Base-by-base conservation (phyloP, 2,797 vertebrate genomes). In the Toxotes lorentzi region DNA sequence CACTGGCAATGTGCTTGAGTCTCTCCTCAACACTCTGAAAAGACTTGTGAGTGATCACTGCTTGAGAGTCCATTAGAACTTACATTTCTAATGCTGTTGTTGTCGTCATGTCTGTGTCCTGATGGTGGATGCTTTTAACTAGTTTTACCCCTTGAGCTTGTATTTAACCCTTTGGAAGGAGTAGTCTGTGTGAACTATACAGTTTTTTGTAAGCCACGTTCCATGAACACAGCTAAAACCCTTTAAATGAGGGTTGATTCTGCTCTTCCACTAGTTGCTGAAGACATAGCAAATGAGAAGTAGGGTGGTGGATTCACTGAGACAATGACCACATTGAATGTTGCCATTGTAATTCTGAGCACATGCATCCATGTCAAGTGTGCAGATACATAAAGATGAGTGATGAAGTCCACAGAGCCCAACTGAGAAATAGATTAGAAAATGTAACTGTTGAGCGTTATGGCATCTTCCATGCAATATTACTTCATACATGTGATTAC, bases 271-370 rank as follows among this genome's bases (percentile, higher is more conserved):
- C 13, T 40, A 24, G 41, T 56, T 64, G 34, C 64, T 54, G 19
- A 69, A 47, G 48, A 41, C 10, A 14, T 60, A 30, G n/a, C 27
- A 13, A 45, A 48, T 34, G 47, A 50, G 11, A 6, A 9, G 23
- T 14, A 9, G 16, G 23, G 51, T 2, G 10, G 23, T 19, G 4
- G 2, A 40, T 59, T 59, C 24, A 57, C 10, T 3, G n/a, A n/a
- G n/a, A n/a, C n/a, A n/a, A n/a, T n/a, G n/a, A n/a, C n/a, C n/a
- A n/a, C n/a, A 13, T 0, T 64, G 10, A 64, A 63, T n/a, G 14
- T 35, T 27, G 17, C 69, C 27, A 27, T 77, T 73, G 6, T 8
- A 17, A 64, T 67, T 75, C 74, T 45, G 60, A 73, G 50, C 56
- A 62, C 35, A 62, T 45, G 9, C 56, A 53, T 53, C 11, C 24